Evolutionary conservation across 1,140 invertebrate genomes (phyloP).

Genomic region (Drosophila micromelanica): DNA sequence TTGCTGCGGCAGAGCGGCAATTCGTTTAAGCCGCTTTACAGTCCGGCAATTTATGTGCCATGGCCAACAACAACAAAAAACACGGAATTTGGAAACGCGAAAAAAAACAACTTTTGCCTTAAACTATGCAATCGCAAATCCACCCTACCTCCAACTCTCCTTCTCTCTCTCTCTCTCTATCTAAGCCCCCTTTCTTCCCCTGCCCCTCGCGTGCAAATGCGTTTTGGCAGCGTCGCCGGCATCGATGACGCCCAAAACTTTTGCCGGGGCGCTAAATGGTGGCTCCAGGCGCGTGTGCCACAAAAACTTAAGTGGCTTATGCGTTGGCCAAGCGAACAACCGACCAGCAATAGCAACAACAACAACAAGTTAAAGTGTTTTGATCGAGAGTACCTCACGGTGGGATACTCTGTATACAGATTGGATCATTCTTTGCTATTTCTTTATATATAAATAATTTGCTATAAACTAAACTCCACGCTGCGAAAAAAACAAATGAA

Average conservation of each 20-base stretch:
- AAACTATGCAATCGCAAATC: slow-evolving; percentile 63
- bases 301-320: slow-evolving; percentile 82
- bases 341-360: slow-evolving; percentile 34
- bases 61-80: slow-evolving; percentile 29
- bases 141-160: background rate
- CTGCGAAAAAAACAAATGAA: no score
- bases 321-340: slow-evolving; percentile 58
- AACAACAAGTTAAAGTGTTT: background rate
- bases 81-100: background rate
- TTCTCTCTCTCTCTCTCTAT: no score
- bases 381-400: background rate
- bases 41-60: slow-evolving; percentile 75
- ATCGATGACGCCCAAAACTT: slow-evolving; percentile 82
- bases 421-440: no score
- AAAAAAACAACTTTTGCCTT: slow-evolving; percentile 59
- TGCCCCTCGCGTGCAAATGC: slow-evolving; percentile 51
- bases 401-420: no score
- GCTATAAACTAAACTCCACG: no score
- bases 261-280: slow-evolving; percentile 70
- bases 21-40: slow-evolving; percentile 80
- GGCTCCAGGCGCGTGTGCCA: slow-evolving; percentile 76
- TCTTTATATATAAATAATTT: no score
- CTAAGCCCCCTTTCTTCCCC: background rate
- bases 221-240: slow-evolving; percentile 69
- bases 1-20: slow-evolving; percentile 65